Base-by-base conservation (phyloP, 2,797 vertebrate genomes). In the Phaenicophaeus curvirostris region DNA sequence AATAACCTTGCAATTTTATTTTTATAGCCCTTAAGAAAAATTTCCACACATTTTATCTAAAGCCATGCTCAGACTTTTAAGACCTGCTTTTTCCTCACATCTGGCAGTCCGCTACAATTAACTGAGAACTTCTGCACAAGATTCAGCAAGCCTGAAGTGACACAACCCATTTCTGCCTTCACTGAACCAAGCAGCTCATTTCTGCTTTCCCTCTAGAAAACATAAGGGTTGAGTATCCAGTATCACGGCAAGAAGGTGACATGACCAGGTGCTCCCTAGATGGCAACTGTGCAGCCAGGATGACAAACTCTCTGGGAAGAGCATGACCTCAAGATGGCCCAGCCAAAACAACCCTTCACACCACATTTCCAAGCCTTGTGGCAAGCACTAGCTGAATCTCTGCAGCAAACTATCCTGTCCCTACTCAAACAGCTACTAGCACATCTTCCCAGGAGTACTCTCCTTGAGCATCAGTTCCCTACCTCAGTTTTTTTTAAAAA, bases 201-300 rank as follows among this genome's bases (percentile, higher is more conserved):
- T 50, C 59, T 83, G 46, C 44, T 82, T 30, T 59, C 35, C 11
- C 7, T 14, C 11, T 17, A 65, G 48, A 48, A 74, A 55, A 6
- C 0, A 0, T 19, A n/a, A 85, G 30, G 4, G 37, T 23, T 66
- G 65, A 66, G 20, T 11, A 6, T 25, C 94, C 0, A 0, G 16
- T 30, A 33, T 19, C 51, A 61, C 0, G 2, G 53, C 53, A 67
- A 89, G 55, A 42, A 88, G 53, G 54, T 63, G 87, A 63, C 28
- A 14, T 0, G 2, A 42, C 20, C n/a, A 69, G 21, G 21, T 50
- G 12, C 37, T 85, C 39, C 37, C 23, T 15, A 27, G 19, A n/a
- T 66, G 35, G 51, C 5, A 8, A 46, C 50, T 20, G 15, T n/a
- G 62, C 24, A 73, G n/a, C 16, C 5, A 0, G 51, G 21, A 39